Base-by-base conservation (phyloP, 2,113 vertebrate genomes). In the Strix aluco region DNA sequence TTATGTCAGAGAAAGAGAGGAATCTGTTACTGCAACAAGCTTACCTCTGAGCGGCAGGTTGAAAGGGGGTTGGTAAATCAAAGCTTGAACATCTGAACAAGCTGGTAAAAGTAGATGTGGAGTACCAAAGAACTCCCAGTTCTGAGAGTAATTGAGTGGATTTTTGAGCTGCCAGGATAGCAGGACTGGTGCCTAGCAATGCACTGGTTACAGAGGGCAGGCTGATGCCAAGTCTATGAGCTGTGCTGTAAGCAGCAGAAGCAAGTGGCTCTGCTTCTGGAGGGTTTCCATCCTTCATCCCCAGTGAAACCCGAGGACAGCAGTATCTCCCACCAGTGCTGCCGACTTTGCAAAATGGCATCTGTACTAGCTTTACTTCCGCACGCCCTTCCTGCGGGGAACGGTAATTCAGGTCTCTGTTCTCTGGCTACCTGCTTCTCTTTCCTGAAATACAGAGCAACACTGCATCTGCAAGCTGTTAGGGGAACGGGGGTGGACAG, bases 381-480 rank as follows among this genome's bases (percentile, higher is more conserved):
- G 29, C 5, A 2, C 38, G 4, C 52, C 23, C 13, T 25, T 66
- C 32, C 66, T 54, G 34, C 2, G 1, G 21, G 40, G 82, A 73
- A 3, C 1, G 7, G 62, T 20, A 13, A 13, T 8, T 67, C 1
- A 2, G 18, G 38, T 38, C 63, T n/a, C 44, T 1, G 5, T 11
- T 34, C 71, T 38, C 57, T 27, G 47, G 21, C 30, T 18, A 2
- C 66, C 17, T 19, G 18, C 38, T 47, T 36, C 12, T 30, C 40
- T 61, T 11, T 49, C n/a, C 66, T 40, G 16, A 49, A 47, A 23
- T 12, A 8, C 20, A 9, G 46, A 59, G 66, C 46, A 20, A 13
- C 10, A 2, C 30, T 34, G 52, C 52, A 21, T 25, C 17, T 0
- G 1, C 14, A 11, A 9, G n/a, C 6, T 52, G 1, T 4, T 25